These are phyloP conservation scores for Phaethon lepturus DNA, from an alignment of 2,113 vertebrate genomes.

Conservation along the genomic window DNA sequence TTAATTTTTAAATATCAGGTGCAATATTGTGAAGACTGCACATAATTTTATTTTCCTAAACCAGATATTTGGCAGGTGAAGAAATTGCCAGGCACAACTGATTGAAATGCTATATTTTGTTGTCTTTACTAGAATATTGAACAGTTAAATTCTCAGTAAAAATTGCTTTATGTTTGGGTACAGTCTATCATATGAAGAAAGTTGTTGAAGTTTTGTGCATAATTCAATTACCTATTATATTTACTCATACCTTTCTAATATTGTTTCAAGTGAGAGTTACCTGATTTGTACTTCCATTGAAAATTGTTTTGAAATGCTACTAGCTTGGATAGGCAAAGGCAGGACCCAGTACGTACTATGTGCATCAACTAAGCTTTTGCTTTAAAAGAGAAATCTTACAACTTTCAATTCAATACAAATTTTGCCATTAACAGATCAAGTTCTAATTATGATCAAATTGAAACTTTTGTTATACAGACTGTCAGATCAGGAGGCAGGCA, in stretches of 20 bases:
- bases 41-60: conserved; percentile 11
- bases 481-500: neutral
- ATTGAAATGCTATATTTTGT: conserved; percentile 23
- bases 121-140: conserved; percentile 26
- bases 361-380: neutral
- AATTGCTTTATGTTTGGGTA: neutral
- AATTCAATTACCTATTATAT: neutral
- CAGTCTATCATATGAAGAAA: neutral
- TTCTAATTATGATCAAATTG: neutral
- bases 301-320: neutral
- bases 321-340: neutral
- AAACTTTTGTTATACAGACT: neutral
- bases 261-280: neutral
- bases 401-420: neutral
- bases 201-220: neutral
- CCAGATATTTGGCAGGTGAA: conserved; percentile 25
- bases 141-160: neutral
- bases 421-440: neutral
- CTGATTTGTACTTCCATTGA: neutral
- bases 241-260: neutral
- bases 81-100: neutral
- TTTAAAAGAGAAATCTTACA: neutral
- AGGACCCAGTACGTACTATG: neutral
- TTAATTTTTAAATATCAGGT: conserved; percentile 51
- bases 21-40: conserved; percentile 21